phyloP scores from a whole-genome alignment of 1,140 invertebrate species.

The Heterodera schachtii region DNA sequence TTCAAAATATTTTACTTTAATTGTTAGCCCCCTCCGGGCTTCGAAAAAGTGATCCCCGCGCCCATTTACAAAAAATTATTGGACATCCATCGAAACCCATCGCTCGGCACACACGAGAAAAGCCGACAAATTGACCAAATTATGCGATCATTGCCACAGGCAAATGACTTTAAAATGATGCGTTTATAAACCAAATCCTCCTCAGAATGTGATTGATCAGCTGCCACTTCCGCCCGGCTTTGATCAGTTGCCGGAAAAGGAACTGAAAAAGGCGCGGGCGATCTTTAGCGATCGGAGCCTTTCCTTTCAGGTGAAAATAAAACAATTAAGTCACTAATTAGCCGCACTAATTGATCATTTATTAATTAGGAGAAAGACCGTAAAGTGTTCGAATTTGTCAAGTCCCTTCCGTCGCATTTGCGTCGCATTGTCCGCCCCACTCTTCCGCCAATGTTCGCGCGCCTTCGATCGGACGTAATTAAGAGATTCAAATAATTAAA shows the following conservation, averaged over 20 bases:
- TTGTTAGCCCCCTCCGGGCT: conserved; percentile 45
- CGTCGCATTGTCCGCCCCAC: conserved; percentile 33
- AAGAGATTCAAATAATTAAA: conserved; percentile 18
- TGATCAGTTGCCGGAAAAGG: conserved; percentile 39
- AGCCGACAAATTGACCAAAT: conserved; percentile 40
- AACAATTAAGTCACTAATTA: neutral
- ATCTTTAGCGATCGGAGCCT: conserved; percentile 38
- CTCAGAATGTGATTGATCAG: conserved; percentile 42
- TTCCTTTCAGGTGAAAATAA: neutral
- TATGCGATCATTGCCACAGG: conserved; percentile 35
- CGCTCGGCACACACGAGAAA: conserved; percentile 39
- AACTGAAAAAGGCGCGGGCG: conserved; percentile 31
- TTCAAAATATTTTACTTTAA: neutral
- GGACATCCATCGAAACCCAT: conserved; percentile 30
- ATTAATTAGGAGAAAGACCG: conserved; percentile 33
- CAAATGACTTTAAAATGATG: neutral
- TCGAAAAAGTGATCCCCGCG: conserved; percentile 40
- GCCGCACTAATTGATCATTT: neutral
- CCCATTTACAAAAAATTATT: conserved; percentile 40
- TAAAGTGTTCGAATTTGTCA: conserved; percentile 41
- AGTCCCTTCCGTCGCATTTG: conserved; percentile 31
- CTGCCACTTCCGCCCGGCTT: conserved; percentile 44
- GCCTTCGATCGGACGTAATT: conserved; percentile 28
- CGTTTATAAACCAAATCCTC: neutral
- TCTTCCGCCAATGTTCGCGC: conserved; percentile 33